These are phyloP conservation scores for Geotria australis DNA, from an alignment of 2,797 vertebrate species.

Conservation along the genomic window DNA sequence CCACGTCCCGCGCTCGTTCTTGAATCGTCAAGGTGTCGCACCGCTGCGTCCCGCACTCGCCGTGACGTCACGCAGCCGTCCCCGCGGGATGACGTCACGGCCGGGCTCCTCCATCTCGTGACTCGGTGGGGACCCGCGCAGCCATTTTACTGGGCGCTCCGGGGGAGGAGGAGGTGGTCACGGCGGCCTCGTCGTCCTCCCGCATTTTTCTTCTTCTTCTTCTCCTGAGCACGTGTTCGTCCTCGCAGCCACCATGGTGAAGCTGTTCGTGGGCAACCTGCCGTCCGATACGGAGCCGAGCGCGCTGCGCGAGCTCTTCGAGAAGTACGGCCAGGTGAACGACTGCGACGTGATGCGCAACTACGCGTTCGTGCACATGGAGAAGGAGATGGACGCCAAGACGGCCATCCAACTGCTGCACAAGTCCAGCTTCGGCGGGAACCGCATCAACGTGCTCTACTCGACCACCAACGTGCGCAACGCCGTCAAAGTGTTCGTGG, in stretches of 20 bases:
- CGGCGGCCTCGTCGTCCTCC: too few species aligned
- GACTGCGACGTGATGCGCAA: constrained; percentile 21
- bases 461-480: constrained; percentile 22
- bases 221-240: neutral
- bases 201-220: too few species aligned
- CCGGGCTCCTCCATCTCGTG: too few species aligned
- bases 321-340: constrained; percentile 14
- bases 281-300: constrained; percentile 11
- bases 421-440: constrained; percentile 16
- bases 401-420: constrained; percentile 29
- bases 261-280: constrained; percentile 19
- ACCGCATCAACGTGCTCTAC: constrained; percentile 28
- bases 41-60: too few species aligned
- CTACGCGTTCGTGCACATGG: constrained; percentile 27
- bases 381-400: constrained; percentile 18
- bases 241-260: constrained; percentile 11
- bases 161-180: too few species aligned
- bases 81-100: too few species aligned
- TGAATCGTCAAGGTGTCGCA: too few species aligned
- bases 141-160: too few species aligned
- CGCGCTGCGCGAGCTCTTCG: constrained; percentile 13
- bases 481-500: constrained; percentile 25
- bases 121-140: too few species aligned
- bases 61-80: too few species aligned
- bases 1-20: too few species aligned